Base-by-base conservation (phyloP, 2,113 vertebrate species). In the Vulpes lagopus region DNA sequence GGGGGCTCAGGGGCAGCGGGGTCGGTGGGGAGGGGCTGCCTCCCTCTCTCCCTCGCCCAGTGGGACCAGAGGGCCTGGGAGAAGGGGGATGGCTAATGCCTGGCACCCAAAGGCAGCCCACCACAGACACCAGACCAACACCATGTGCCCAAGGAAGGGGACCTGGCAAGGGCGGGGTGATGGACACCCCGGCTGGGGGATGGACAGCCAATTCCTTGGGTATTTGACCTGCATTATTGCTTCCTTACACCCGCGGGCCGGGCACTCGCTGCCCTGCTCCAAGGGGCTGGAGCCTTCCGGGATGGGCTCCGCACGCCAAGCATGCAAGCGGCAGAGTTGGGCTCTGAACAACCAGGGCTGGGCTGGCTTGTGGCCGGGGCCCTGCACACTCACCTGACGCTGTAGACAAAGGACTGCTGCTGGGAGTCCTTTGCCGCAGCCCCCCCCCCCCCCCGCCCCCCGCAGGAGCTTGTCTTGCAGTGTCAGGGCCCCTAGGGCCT, bases 371-470 rank as follows among this genome's bases (percentile, higher is more conserved):
- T 9, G 23, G 30, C 32, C 1, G 8, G 30, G 8, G 30, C 57
- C 38, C 22, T 23, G 15, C 1, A 16, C 12, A 7, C 5, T n/a
- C 49, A 20, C 32, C 81, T 6, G 11, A 22, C 19, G 3, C 0
- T 0, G 0, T 2, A 8, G 20, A 32, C 5, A 2, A 0, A 4
- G 35, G 57, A 12, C 14, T 9, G 57, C 4, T 3, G n/a, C 67
- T 5, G 3, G 69, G 49, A 30, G 4, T 59, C 7, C 35, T 35
- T 35, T 35, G 35, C 35, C 35, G 35, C 35, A 35, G 35, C 35
- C 2, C 35, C 35, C 35, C 35, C 2, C 35, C 35, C 35, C 35
- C 27, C 32, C 0, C 14, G 19, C 25, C 8, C 57, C 80, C 38
- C 0, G 1, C 12, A 7, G 15, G 15, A 49, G 59, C 74, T 27